These are phyloP conservation scores for Bagarius yarrelli DNA, from an alignment of 2,113 vertebrate genomes.

Conservation along the genomic window DNA sequence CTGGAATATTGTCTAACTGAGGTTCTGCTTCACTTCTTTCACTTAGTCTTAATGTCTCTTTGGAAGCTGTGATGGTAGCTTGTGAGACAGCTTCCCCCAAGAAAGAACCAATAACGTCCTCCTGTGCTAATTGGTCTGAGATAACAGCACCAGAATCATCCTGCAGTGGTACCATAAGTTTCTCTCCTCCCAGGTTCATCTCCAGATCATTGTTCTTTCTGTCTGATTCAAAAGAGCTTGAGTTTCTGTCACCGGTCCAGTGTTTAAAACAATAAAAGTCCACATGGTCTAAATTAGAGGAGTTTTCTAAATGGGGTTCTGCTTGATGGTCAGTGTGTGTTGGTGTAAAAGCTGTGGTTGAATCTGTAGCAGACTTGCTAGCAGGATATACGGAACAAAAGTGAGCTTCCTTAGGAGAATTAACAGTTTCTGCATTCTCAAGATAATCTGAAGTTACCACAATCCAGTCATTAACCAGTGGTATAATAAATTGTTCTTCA, in stretches of 20 bases:
- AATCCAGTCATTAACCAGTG: not conserved
- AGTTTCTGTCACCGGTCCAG: not conserved
- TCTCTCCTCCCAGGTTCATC: not conserved
- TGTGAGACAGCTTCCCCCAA: conserved; percentile 37
- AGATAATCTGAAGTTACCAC: not conserved
- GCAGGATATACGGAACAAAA: not conserved
- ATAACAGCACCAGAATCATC: not conserved
- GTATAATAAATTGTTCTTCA: not conserved
- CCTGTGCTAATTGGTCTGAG: not conserved
- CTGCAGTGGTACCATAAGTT: not conserved
- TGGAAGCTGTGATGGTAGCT: not conserved
- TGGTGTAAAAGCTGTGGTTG: not conserved
- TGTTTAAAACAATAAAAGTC: not conserved
- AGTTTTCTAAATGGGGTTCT: not conserved
- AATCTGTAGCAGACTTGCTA: not conserved
- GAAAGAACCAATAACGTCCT: not conserved
- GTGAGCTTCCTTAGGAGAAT: not conserved
- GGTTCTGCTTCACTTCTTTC: not conserved
- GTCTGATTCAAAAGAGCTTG: not conserved
- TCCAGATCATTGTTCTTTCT: not conserved
- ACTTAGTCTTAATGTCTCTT: not conserved
- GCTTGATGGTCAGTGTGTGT: not conserved
- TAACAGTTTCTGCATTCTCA: not conserved
- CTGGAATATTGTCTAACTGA: not conserved
- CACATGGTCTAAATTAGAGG: conserved; percentile 5